Percentiles rank a stretch among this genome's conserved stretches.
Evolutionary conservation across 1,140 invertebrate genomes (phyloP).

Genomic region (Batillaria attramentaria): DNA sequence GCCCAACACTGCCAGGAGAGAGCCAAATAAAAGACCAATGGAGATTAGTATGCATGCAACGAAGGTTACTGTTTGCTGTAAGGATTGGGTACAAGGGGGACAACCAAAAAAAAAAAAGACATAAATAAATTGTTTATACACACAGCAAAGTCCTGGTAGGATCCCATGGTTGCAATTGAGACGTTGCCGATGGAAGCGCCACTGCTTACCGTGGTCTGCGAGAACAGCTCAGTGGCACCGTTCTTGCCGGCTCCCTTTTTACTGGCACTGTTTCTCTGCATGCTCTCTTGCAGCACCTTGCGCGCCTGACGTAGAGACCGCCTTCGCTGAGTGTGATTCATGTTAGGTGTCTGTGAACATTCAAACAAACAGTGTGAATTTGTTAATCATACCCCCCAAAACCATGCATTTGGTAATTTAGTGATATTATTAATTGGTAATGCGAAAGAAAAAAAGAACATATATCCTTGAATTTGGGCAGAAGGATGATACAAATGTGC

Average conservation of each 20-base stretch:
- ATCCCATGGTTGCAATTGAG: constrained; percentile 45
- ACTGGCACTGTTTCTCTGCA: constrained; percentile 30
- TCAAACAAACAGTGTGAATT: too few relatives aligned
- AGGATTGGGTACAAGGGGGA: neutral
- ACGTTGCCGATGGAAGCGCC: constrained; percentile 32
- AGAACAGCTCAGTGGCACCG: constrained; percentile 41
- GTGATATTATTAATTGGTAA: too few relatives aligned
- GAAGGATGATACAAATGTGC: too few relatives aligned
- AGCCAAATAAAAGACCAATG: neutral
- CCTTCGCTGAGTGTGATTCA: constrained; percentile 36
- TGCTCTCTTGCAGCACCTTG: constrained; percentile 48
- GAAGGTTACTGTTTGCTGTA: neutral
- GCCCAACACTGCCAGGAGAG: too few relatives aligned
- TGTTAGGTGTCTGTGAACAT: constrained; percentile 47
- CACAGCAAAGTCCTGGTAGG: constrained; percentile 63
- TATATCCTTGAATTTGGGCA: too few relatives aligned
- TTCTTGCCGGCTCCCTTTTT: constrained; percentile 22
- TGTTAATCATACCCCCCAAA: too few relatives aligned
- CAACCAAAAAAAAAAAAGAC: constrained; percentile 20
- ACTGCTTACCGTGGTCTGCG: constrained; percentile 58
- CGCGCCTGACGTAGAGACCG: constrained; percentile 45
- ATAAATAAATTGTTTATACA: constrained; percentile 43
- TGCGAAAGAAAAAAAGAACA: too few relatives aligned
- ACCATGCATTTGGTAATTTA: too few relatives aligned
- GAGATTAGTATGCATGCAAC: neutral